Percentiles rank a stretch among this genome's conserved stretches.
These are phyloP conservation scores for Gymnoscopelus microlampas DNA, from an alignment of 2,797 vertebrate species.

Conservation along the genomic window DNA sequence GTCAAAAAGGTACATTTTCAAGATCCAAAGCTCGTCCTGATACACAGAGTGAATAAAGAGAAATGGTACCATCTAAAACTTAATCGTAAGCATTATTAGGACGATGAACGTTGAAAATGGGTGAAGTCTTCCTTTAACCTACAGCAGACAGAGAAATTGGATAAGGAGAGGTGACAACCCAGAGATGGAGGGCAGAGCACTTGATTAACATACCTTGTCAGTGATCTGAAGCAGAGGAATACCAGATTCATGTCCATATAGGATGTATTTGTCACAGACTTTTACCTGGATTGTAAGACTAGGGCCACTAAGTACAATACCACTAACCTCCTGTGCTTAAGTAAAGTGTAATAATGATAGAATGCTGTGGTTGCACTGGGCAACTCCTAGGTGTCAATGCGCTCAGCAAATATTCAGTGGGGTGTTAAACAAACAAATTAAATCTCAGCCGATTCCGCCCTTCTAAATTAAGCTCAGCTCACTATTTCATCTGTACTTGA, in stretches of 20 bases:
- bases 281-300: not conserved
- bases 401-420: not conserved
- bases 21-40: too few species aligned
- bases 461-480: too few species aligned
- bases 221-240: conserved; percentile 4
- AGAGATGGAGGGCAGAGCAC: conserved; percentile 9
- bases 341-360: too few species aligned
- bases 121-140: not conserved
- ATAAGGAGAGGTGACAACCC: conserved; percentile 9
- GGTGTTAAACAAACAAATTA: not conserved
- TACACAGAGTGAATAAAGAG: too few species aligned
- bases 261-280: not conserved
- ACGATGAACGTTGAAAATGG: too few species aligned
- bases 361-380: too few species aligned
- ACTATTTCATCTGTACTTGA: too few species aligned
- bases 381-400: too few species aligned
- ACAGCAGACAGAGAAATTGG: conserved; percentile 13
- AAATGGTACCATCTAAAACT: too few species aligned
- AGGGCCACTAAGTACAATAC: not conserved
- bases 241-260: not conserved
- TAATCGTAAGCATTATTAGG: too few species aligned
- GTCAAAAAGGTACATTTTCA: too few species aligned
- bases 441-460: not conserved
- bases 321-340: too few species aligned
- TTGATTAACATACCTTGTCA: conserved; percentile 2